These are phyloP conservation scores for Oryzias melastigma DNA, from an alignment of 2,113 vertebrate species.

Conservation along the genomic window DNA sequence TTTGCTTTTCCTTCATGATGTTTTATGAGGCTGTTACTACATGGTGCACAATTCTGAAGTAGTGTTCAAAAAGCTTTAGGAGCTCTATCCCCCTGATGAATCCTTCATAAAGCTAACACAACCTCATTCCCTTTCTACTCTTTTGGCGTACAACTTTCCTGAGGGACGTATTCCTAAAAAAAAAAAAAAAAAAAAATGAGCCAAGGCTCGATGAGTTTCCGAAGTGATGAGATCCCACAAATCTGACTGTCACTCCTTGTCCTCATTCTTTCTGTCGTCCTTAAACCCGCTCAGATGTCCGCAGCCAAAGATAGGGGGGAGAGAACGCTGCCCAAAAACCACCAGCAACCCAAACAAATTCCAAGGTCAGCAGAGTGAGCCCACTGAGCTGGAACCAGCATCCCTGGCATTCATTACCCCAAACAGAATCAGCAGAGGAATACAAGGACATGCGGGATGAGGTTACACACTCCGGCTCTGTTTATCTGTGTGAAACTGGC, in stretches of 20 bases:
- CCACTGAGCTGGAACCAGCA: constrained; percentile 52
- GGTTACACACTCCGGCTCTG: constrained; percentile 46
- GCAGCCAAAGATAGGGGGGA: constrained; percentile 20
- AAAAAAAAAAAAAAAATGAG: background rate
- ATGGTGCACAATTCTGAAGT: background rate
- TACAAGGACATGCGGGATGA: constrained; percentile 47
- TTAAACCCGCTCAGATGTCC: constrained; percentile 15
- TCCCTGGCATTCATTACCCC: constrained; percentile 53
- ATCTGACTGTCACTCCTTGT: constrained; percentile 1
- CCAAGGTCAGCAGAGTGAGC: constrained; percentile 59
- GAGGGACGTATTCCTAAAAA: constrained; percentile 19
- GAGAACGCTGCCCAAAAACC: constrained; percentile 37
- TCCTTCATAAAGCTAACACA: background rate
- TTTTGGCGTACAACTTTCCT: constrained; percentile 9
- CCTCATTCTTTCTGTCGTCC: background rate
- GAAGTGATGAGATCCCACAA: background rate
- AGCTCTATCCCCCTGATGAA: background rate
- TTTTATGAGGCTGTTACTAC: background rate
- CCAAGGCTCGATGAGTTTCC: constrained; percentile 8
- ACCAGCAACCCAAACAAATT: constrained; percentile 61
- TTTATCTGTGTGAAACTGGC: constrained; percentile 43
- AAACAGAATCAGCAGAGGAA: constrained; percentile 42
- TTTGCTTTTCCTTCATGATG: too few species aligned
- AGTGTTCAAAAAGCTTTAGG: background rate
- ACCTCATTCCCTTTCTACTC: constrained; percentile 1